These are phyloP conservation scores for Battus philenor DNA, from an alignment of 1,140 invertebrate genomes.

Conservation along the genomic window DNA sequence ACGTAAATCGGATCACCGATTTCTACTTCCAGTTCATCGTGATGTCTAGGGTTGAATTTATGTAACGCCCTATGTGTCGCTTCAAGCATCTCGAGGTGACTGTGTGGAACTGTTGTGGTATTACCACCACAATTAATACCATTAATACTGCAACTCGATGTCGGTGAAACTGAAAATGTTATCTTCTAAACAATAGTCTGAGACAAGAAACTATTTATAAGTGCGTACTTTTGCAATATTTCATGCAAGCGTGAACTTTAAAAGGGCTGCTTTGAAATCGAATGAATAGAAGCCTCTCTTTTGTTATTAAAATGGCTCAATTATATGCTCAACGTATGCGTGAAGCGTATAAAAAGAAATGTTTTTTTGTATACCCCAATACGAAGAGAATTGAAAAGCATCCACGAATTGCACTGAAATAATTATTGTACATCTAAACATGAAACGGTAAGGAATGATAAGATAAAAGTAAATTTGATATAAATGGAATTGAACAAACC, in stretches of 20 bases:
- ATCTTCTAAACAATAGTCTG: too few species aligned
- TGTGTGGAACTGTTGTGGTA: slow-evolving; percentile 82
- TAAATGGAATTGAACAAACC: too few species aligned
- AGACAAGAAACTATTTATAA: too few species aligned
- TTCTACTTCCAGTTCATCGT: slow-evolving; percentile 96
- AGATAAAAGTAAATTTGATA: too few species aligned
- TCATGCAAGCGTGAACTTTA: neutral
- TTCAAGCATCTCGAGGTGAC: slow-evolving; percentile 91
- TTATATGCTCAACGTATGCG: too few species aligned
- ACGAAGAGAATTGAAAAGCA: slow-evolving; percentile 14
- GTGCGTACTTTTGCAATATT: neutral
- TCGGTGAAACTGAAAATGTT: slow-evolving; percentile 57
- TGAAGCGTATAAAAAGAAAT: slow-evolving; percentile 4
- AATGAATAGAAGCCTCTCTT: too few species aligned
- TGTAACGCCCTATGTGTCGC: slow-evolving; percentile 96
- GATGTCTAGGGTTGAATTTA: slow-evolving; percentile 95
- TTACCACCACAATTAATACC: slow-evolving; percentile 71
- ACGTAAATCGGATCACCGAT: slow-evolving; percentile 98
- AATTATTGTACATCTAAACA: slow-evolving; percentile 13
- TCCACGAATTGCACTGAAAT: slow-evolving; percentile 18
- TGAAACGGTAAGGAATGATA: too few species aligned
- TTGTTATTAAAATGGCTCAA: too few species aligned
- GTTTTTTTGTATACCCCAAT: slow-evolving; percentile 15
- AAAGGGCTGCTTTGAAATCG: too few species aligned
- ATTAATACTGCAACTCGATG: slow-evolving; percentile 74